These are phyloP conservation scores for Morone chrysops DNA, from an alignment of 2,113 vertebrate genomes.

Conservation along the genomic window DNA sequence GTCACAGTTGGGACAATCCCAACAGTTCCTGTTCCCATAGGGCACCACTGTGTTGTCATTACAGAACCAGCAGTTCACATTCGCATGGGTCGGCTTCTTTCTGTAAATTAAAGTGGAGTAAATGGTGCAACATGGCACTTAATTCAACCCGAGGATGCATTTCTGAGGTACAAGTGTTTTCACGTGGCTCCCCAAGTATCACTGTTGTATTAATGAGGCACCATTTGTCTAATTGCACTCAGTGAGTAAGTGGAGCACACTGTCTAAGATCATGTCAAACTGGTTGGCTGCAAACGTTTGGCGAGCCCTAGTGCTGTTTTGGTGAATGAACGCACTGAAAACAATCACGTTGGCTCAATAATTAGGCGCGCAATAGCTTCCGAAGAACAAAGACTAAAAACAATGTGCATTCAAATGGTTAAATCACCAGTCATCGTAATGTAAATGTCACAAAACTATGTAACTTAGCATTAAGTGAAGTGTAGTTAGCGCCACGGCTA, in stretches of 20 bases:
- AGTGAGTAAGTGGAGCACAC: neutral
- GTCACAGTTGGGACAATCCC: slow-evolving; percentile 98
- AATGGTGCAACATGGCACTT: neutral
- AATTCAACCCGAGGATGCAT: neutral
- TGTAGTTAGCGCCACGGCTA: slow-evolving; percentile 33
- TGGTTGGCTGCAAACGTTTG: neutral
- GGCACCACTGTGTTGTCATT: slow-evolving; percentile 93
- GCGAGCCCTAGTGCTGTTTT: neutral
- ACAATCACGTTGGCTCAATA: neutral
- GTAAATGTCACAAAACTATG: neutral
- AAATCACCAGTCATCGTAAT: too few species aligned
- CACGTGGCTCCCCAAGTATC: neutral
- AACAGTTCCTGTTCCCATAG: slow-evolving; percentile 97
- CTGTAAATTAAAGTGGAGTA: slow-evolving; percentile 70
- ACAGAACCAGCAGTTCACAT: slow-evolving; percentile 99
- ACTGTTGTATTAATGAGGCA: neutral
- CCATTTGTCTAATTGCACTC: neutral
- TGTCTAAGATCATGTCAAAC: neutral
- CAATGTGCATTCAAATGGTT: neutral
- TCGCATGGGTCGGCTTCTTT: slow-evolving; percentile 89
- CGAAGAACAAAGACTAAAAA: fast-evolving
- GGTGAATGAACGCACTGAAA: neutral
- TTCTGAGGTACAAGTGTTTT: neutral
- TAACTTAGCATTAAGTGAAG: neutral
- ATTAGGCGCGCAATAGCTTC: neutral